Evolutionary conservation across 2,888 invertebrate genomes (phyloP).

Genomic region (Chloroclysta siterata): DNA sequence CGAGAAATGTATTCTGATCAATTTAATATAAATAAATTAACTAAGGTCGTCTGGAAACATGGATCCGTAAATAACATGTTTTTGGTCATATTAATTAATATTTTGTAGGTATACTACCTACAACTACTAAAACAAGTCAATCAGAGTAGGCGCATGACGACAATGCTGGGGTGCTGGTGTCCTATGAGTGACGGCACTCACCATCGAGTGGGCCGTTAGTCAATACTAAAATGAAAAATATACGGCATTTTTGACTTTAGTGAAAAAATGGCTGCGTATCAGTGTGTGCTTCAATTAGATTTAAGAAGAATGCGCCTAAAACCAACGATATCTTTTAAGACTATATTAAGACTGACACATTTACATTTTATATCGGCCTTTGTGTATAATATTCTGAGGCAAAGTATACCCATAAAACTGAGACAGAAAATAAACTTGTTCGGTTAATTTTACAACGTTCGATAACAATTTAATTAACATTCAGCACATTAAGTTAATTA

Average conservation of each 20-base stretch:
- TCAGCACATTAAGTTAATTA: conserved; percentile 12
- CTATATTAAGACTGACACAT: too few relatives aligned
- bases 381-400: background rate
- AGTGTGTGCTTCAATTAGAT: too few relatives aligned
- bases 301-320: too few relatives aligned
- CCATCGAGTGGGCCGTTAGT: too few relatives aligned
- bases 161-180: too few relatives aligned
- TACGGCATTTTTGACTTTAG: too few relatives aligned
- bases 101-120: background rate
- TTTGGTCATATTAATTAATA: background rate
- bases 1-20: background rate
- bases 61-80: background rate
- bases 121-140: too few relatives aligned
- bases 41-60: background rate
- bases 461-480: conserved; percentile 19
- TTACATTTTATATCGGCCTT: background rate
- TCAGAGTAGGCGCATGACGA: too few relatives aligned
- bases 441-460: conserved; percentile 14
- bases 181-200: too few relatives aligned
- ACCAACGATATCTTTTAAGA: too few relatives aligned
- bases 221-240: too few relatives aligned
- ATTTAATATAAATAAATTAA: conserved; percentile 10
- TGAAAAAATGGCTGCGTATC: too few relatives aligned
- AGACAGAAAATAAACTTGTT: background rate
- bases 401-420: background rate